These are phyloP conservation scores for Anoplopoma fimbria DNA, from an alignment of 2,113 vertebrate genomes.

Conservation along the genomic window DNA sequence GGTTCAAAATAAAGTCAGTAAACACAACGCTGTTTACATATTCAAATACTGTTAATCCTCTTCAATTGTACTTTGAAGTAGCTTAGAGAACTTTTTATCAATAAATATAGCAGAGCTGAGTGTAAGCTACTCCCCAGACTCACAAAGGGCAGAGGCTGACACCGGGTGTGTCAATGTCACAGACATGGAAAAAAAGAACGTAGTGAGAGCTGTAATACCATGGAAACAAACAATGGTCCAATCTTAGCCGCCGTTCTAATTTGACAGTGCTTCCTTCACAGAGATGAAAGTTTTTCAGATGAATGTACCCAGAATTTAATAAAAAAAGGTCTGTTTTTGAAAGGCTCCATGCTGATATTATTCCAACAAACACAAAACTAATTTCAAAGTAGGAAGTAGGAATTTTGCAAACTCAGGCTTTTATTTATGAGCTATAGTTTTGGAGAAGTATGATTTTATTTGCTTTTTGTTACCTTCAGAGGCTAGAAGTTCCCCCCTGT, in stretches of 20 bases:
- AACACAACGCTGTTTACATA: constrained; percentile 56
- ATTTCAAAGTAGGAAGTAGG: neutral
- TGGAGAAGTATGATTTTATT: neutral
- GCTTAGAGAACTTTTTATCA: constrained; percentile 62
- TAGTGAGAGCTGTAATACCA: constrained; percentile 9
- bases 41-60: constrained; percentile 56
- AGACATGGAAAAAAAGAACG: constrained; percentile 38
- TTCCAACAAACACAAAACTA: neutral
- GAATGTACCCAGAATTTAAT: constrained; percentile 48
- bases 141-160: constrained; percentile 22
- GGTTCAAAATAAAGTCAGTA: constrained; percentile 25
- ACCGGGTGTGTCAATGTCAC: neutral
- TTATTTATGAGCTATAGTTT: neutral
- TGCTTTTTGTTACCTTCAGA: neutral
- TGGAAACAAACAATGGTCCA: constrained; percentile 36
- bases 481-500: neutral
- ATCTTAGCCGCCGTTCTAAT: neutral
- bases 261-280: constrained; percentile 17
- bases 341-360: neutral
- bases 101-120: constrained; percentile 35
- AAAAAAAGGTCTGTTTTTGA: neutral
- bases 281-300: neutral
- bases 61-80: constrained; percentile 53
- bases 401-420: neutral
- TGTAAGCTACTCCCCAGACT: constrained; percentile 34